Conservation (phyloP, 2,888 invertebrate genomes). For the Epicampocera succincta region DNA sequence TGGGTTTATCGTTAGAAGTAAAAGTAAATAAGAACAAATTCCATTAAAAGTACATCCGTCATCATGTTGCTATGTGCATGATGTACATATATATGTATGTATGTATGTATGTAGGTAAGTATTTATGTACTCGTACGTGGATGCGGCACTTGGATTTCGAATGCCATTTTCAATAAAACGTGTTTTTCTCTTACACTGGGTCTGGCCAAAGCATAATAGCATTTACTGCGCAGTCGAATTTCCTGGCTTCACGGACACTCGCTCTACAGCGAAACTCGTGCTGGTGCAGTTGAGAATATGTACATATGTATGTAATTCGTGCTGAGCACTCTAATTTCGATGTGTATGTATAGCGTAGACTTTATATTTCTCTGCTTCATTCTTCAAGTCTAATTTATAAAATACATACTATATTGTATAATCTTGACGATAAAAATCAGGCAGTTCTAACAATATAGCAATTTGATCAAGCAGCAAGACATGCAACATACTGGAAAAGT, state of each 20-base stretch:
- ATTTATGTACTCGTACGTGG: too few species aligned
- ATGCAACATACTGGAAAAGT: neutral
- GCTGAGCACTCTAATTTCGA: conserved; percentile 11
- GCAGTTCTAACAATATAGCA: too few species aligned
- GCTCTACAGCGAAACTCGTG: conserved; percentile 8
- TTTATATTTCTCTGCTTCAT: neutral
- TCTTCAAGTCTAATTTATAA: conserved; percentile 34
- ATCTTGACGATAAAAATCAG: conserved; percentile 9
- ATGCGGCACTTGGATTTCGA: conserved; percentile 18
- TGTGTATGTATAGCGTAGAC: neutral
- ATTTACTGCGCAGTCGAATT: conserved; percentile 14
- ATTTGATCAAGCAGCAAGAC: neutral
- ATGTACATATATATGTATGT: too few species aligned
- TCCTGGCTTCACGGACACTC: neutral
- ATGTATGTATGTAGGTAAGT: too few species aligned
- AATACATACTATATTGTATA: too few species aligned
- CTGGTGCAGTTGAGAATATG: conserved; percentile 28
- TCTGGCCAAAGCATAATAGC: conserved; percentile 43
- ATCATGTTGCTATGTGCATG: neutral
- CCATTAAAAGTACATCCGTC: conserved; percentile 46
- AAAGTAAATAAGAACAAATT: conserved; percentile 34
- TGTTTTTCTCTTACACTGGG: conserved; percentile 41
- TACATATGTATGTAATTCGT: too few species aligned
- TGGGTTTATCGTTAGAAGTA: conserved; percentile 47
- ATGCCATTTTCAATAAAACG: conserved; percentile 43